Evolutionary conservation across 2,113 vertebrate genomes (phyloP), one percentile per base, ranked within the genome.

Genomic region (Bettongia penicillata): DNA sequence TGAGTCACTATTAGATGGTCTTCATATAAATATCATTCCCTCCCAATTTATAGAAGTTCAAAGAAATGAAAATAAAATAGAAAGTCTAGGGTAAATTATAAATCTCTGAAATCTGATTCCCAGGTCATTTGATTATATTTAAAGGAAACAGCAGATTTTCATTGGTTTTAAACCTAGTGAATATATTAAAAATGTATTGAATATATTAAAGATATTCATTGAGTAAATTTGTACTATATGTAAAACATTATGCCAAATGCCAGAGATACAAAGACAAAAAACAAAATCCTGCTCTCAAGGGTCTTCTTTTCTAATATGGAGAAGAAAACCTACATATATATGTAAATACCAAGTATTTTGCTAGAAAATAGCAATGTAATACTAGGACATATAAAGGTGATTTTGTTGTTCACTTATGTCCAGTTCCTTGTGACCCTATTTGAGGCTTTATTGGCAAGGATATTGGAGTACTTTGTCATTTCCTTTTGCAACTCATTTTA

Each of bases 21-120:
- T 95, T 96, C 55, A 91, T 94, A 37, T 68, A 95, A 95, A 96
- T 90, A 96, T 90, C 93, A 68, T 95, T 91, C 93, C 92, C 93
- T 84, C 91, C 12, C 51, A 94, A 97, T 95, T 95, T 52, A 92
- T 51, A 90, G 92, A 31, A 94, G 43, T 55, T 68, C 16, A 31
- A 84, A 37, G 89, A 94, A 98, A 96, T 94, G 51, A 68, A 97
- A 94, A 94, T 90, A 48, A 57, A 95, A 90, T 96, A 51, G 49
- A 61, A 93, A 93, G 91, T 23, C 77, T 90, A 26, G 48, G 93
- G 52, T 23, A 91, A 96, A 92, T 92, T 37, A 11, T 53, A 94
- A 94, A 84, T 55, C 90, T 26, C 26, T 96, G 93, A 93, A 12
- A 68, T 53, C 53, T 89, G 43, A 53, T 96, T 31, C 89, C 91